These are phyloP conservation scores for Seira sanloemensis DNA, from an alignment of 2,888 invertebrate genomes.

Conservation along the genomic window DNA sequence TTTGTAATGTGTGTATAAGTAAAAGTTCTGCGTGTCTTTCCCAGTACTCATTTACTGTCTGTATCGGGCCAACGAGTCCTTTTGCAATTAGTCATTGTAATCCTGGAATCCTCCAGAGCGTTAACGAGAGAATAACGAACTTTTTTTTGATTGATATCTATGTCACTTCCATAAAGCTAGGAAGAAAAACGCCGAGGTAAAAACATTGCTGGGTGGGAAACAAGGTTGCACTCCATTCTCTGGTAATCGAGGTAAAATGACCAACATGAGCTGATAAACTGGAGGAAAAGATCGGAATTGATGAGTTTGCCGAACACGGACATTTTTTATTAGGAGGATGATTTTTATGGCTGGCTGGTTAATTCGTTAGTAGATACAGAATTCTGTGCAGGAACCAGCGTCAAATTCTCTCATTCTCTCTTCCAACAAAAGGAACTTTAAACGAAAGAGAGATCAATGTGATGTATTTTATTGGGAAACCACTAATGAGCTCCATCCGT, in stretches of 20 bases:
- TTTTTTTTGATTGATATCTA: conserved; percentile 1
- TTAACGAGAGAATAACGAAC: conserved; percentile 16
- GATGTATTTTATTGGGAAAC: conserved; percentile 39
- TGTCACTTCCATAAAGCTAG: not conserved
- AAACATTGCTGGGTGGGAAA: not conserved
- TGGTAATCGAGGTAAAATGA: not conserved
- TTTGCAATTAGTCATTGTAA: conserved; percentile 13
- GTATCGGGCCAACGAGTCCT: not conserved
- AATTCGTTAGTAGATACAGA: conserved; percentile 43
- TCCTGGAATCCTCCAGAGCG: conserved; percentile 3
- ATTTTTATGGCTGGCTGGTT: conserved; percentile 53
- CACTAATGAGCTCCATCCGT: conserved; percentile 64
- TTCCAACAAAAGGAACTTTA: not conserved
- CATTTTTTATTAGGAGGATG: conserved; percentile 49
- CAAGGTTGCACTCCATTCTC: not conserved
- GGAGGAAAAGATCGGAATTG: conserved; percentile 12
- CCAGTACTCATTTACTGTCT: no score
- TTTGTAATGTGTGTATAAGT: no score
- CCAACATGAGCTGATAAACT: conserved; percentile 12
- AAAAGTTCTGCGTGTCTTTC: no score
- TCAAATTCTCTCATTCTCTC: not conserved
- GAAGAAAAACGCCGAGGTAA: not conserved
- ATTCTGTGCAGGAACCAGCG: no score
- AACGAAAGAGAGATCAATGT: conserved; percentile 34
- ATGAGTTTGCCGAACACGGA: conserved; percentile 7